These are phyloP conservation scores for Drosophila tristis DNA, from an alignment of 1,140 invertebrate genomes.

Conservation along the genomic window DNA sequence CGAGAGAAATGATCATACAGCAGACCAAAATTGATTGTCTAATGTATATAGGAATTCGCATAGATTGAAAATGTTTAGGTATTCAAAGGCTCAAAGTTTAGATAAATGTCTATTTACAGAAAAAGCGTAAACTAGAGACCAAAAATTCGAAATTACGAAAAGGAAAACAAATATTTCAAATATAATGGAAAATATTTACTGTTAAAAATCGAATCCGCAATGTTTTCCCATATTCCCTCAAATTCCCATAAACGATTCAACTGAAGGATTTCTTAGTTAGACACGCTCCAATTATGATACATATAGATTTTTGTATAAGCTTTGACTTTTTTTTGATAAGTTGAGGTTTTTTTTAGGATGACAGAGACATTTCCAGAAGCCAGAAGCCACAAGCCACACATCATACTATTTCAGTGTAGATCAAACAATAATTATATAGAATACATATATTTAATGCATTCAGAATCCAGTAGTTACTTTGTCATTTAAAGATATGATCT, in stretches of 20 bases:
- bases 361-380: conserved; percentile 20
- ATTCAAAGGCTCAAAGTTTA: conserved; percentile 57
- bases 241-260: no score
- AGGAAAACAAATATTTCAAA: conserved; percentile 14
- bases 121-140: conserved; percentile 30
- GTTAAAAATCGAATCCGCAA: no score
- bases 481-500: conserved; percentile 80
- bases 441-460: conserved; percentile 45
- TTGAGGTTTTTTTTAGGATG: conserved; percentile 56
- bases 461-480: conserved; percentile 80
- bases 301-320: conserved; percentile 47
- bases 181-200: no score
- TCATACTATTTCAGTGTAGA: conserved; percentile 42
- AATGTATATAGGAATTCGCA: conserved; percentile 56
- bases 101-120: conserved; percentile 69
- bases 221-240: no score
- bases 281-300: conserved; percentile 46
- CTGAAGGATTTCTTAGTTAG: conserved; percentile 70
- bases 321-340: conserved; percentile 66
- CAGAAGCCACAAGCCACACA: conserved; percentile 3
- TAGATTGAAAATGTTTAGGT: conserved; percentile 44
- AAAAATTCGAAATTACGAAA: conserved; percentile 50
- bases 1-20: conserved; percentile 48
- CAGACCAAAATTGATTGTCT: conserved; percentile 70
- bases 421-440: conserved; percentile 42